Conservation (phyloP, 2,797 vertebrate genomes). For the Pseudomugil tenellus region DNA sequence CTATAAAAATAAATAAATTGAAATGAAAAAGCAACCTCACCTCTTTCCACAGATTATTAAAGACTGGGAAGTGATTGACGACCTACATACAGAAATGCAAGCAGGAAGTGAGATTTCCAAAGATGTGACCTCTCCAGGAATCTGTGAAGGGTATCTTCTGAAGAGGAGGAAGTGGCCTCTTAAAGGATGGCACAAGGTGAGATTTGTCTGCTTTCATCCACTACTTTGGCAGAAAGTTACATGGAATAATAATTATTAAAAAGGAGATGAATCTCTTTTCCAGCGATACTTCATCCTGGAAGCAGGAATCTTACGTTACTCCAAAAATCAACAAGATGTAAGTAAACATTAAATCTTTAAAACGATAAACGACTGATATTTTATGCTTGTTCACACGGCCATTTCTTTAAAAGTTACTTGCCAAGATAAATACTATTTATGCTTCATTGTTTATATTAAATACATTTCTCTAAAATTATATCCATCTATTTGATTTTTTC, state of each 20-base stretch:
- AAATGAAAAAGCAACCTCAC: background rate
- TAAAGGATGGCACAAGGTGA: conserved; percentile 98
- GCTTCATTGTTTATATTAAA: no score
- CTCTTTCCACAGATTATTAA: conserved; percentile 82
- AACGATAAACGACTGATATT: background rate
- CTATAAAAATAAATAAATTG: background rate
- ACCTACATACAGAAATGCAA: conserved; percentile 70
- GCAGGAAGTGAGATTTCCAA: conserved; percentile 63
- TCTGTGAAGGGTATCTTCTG: conserved; percentile 92
- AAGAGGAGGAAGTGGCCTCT: conserved; percentile 97
- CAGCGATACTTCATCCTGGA: conserved; percentile 94
- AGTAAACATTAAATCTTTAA: conserved; percentile 58
- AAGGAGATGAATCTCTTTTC: conserved; percentile 17
- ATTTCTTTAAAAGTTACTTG: no score
- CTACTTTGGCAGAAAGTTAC: background rate
- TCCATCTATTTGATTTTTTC: no score
- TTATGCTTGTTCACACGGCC: no score
- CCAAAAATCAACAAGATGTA: conserved; percentile 90
- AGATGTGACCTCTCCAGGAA: conserved; percentile 70
- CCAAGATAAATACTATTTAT: no score
- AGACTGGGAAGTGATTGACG: conserved; percentile 94
- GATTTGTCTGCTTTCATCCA: background rate
- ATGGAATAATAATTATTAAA: background rate
- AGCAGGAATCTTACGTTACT: conserved; percentile 88
- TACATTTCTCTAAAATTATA: no score